Percentiles rank a stretch among this genome's conserved stretches.
Conservation (phyloP, 2,113 vertebrate species). For the Anguilla japonica region DNA sequence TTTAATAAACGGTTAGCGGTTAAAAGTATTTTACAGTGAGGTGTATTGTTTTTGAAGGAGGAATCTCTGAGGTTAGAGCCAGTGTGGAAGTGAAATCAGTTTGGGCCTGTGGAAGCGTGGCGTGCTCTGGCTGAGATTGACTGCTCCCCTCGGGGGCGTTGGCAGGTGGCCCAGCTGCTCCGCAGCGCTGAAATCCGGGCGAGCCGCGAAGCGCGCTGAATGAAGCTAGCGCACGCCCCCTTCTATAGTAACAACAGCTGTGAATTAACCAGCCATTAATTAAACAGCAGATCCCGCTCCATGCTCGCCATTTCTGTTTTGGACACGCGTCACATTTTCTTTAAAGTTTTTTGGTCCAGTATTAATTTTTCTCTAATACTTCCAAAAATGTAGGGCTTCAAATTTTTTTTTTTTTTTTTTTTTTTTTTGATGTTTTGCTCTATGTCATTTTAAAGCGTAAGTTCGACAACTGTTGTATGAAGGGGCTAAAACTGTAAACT, state of each 20-base stretch:
- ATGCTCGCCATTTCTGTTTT: not conserved
- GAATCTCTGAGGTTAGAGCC: too few relatives aligned
- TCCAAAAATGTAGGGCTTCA: too few relatives aligned
- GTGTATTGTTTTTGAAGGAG: too few relatives aligned
- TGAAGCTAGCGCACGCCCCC: not conserved
- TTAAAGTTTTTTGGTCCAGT: not conserved
- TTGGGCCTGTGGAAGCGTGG: not conserved
- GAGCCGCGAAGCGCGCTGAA: not conserved
- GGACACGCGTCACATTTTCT: not conserved
- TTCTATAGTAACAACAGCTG: not conserved
- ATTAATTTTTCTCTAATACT: too few relatives aligned
- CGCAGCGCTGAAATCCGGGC: not conserved
- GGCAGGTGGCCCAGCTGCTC: not conserved
- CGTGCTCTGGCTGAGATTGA: not conserved
- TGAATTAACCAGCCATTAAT: constrained; percentile 7
- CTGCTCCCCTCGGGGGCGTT: not conserved
- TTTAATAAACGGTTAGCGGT: too few relatives aligned
- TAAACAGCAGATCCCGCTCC: not conserved
- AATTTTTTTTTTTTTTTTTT: not conserved
- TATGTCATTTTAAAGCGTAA: too few relatives aligned
- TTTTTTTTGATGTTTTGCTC: too few relatives aligned
- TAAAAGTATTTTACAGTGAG: too few relatives aligned
- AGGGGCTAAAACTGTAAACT: not conserved
- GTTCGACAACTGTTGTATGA: not conserved
- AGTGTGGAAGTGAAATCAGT: not conserved